Percentiles rank a stretch among this genome's conserved stretches.
Evolutionary conservation across 2,888 invertebrate genomes (phyloP).

Genomic region (Pollenia griseotomentosa): DNA sequence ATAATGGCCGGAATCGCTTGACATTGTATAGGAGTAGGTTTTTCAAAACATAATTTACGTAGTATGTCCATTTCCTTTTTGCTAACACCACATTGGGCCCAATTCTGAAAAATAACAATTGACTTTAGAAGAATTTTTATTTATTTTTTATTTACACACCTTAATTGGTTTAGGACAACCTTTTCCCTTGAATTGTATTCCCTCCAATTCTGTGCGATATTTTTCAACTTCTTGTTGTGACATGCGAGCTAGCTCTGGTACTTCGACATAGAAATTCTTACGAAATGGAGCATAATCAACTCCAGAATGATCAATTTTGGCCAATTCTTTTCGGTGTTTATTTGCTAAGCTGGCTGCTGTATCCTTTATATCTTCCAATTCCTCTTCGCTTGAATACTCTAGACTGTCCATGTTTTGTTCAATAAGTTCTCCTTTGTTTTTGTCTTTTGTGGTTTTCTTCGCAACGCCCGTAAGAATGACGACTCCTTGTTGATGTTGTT

Average conservation of each 20-base stretch:
- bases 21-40: constrained; percentile 99
- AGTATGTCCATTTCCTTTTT: constrained; percentile 97
- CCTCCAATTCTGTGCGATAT: constrained; percentile 95
- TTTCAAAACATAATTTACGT: constrained; percentile 95
- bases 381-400: constrained; percentile 99
- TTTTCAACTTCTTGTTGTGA: constrained; percentile 93
- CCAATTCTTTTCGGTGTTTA: constrained; percentile 95
- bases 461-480: constrained; percentile 94
- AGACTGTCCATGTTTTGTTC: constrained; percentile 99
- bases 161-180: constrained; percentile 98
- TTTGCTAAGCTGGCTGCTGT: constrained; percentile 94
- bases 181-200: constrained; percentile 97
- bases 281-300: constrained; percentile 95
- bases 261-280: constrained; percentile 99
- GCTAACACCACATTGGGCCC: constrained; percentile 99
- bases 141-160: constrained; percentile 76
- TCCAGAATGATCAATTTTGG: constrained; percentile 95
- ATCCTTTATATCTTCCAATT: constrained; percentile 96
- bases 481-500: constrained; percentile 85
- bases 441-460: constrained; percentile 89
- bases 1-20: constrained; percentile 99
- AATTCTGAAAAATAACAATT: constrained; percentile 85
- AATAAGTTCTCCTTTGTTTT: constrained; percentile 97
- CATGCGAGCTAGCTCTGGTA: constrained; percentile 97
- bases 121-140: neutral